Percentiles rank a stretch among this genome's conserved stretches.
Conservation (phyloP, 2,797 vertebrate species). For the Sebastes itinus region DNA sequence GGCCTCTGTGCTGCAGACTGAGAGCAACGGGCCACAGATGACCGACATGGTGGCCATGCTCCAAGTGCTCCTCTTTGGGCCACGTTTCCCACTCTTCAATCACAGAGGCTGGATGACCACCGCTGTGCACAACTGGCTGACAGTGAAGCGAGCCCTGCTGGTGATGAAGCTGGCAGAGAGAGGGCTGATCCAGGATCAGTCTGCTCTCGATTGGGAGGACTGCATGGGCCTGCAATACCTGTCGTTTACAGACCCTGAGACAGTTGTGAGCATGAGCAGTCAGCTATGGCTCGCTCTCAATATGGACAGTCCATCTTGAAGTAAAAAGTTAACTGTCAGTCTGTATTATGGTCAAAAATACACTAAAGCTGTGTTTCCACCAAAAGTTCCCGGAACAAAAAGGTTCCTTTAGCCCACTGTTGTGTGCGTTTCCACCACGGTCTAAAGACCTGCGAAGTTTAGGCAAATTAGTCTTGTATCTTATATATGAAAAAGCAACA, state of each 20-base stretch:
- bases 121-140: conserved; percentile 79
- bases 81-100: conserved; percentile 63
- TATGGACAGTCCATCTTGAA: not conserved
- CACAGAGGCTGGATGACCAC: conserved; percentile 24
- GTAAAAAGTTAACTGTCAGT: not conserved
- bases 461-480: too few relatives aligned
- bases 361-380: not conserved
- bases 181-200: conserved; percentile 32
- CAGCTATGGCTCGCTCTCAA: conserved; percentile 52
- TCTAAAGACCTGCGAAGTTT: too few relatives aligned
- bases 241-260: conserved; percentile 67
- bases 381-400: too few relatives aligned
- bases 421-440: too few relatives aligned
- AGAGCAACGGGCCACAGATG: conserved; percentile 51
- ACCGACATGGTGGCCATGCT: conserved; percentile 69
- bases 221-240: conserved; percentile 85
- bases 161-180: conserved; percentile 84
- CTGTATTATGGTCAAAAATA: not conserved
- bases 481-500: too few relatives aligned
- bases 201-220: conserved; percentile 79
- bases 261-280: conserved; percentile 53
- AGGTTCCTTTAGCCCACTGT: too few relatives aligned
- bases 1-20: conserved; percentile 67
- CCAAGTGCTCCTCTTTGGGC: conserved; percentile 89
- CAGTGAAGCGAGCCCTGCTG: conserved; percentile 80